Evolutionary conservation across 1,140 invertebrate genomes (phyloP).

Genomic region (Chionoecetes opilio): DNA sequence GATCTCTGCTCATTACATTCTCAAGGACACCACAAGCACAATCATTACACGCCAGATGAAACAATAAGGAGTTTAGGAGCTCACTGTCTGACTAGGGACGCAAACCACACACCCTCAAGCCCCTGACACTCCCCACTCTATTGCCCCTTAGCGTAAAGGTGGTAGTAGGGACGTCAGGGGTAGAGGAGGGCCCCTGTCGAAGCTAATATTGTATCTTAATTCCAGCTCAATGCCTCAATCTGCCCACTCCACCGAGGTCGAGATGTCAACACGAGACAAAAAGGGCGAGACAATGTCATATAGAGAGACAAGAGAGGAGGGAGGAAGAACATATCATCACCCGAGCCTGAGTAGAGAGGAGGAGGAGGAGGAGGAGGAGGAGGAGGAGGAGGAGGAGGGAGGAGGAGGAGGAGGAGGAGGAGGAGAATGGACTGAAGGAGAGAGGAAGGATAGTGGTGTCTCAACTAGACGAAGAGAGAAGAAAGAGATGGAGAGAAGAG

Average conservation of each 20-base stretch:
- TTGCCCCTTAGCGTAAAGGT: not conserved
- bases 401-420: not conserved
- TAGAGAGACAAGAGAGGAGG: not conserved
- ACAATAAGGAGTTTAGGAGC: slow-evolving; percentile 57
- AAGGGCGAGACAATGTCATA: not conserved
- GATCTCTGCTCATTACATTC: not conserved
- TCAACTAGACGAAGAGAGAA: too few relatives aligned
- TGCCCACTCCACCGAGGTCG: not conserved
- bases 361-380: not conserved
- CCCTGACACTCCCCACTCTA: not conserved
- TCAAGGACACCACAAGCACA: slow-evolving; percentile 47
- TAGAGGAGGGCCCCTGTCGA: not conserved
- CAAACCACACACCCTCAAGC: not conserved
- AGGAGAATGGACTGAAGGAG: not conserved
- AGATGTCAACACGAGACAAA: slow-evolving; percentile 15
- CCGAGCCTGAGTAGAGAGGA: too few relatives aligned
- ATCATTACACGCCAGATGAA: slow-evolving; percentile 58
- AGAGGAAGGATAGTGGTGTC: not conserved
- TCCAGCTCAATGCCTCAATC: slow-evolving; percentile 41
- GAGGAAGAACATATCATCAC: too few relatives aligned
- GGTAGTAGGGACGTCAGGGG: not conserved
- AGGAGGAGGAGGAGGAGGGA: not conserved
- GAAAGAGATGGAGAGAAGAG: not conserved
- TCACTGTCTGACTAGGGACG: not conserved
- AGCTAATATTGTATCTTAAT: slow-evolving; percentile 51